A percentile compares a stretch with the other conserved stretches of the same genome.
These are phyloP conservation scores for Sciurus niger DNA, from an alignment of 2,113 vertebrate genomes.

Conservation along the genomic window DNA sequence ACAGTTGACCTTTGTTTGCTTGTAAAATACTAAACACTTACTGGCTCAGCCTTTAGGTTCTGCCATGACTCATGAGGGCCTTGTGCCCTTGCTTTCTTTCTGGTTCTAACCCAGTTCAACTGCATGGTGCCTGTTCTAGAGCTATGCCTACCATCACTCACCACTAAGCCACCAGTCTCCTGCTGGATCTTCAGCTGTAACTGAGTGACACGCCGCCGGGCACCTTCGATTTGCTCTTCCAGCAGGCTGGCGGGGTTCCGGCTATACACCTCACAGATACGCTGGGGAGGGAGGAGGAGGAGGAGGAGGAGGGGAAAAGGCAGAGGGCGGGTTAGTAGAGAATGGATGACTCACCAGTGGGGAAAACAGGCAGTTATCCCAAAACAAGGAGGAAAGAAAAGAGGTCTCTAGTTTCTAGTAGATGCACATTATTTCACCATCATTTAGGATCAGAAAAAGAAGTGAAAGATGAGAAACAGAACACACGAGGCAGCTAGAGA, in stretches of 20 bases:
- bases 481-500: not conserved
- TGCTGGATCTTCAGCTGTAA: constrained; percentile 94
- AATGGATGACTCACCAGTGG: not conserved
- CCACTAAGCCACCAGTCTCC: constrained; percentile 88
- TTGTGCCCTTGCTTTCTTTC: not conserved
- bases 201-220: constrained; percentile 93
- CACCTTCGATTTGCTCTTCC: constrained; percentile 94
- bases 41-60: not conserved
- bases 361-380: not conserved
- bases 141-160: constrained; percentile 72
- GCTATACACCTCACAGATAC: constrained; percentile 89
- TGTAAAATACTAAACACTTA: not conserved
- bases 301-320: constrained; percentile 9
- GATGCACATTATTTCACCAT: not conserved
- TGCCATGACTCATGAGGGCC: not conserved
- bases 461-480: not conserved
- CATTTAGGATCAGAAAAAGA: constrained; percentile 12
- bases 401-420: not conserved
- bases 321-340: constrained; percentile 70
- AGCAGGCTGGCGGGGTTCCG: constrained; percentile 90
- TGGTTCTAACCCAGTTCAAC: not conserved
- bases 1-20: not conserved
- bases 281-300: constrained; percentile 83
- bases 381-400: constrained; percentile 34
- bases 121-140: not conserved